Percentiles rank a stretch among this genome's conserved stretches.
These are phyloP conservation scores for Drosophila kohkoa DNA, from an alignment of 1,140 invertebrate species.

Conservation along the genomic window DNA sequence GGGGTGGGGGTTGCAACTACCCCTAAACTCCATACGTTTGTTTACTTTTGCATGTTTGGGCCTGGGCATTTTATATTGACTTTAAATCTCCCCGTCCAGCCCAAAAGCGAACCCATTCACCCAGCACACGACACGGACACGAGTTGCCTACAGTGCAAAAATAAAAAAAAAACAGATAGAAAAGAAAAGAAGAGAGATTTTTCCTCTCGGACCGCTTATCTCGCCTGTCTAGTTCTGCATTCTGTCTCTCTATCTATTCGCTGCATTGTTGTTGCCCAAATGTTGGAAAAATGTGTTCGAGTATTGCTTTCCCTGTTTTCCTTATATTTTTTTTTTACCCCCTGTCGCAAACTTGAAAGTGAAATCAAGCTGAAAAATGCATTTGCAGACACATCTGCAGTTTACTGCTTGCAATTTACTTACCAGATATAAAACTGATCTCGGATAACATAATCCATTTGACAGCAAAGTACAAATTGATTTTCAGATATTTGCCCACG, in stretches of 20 bases:
- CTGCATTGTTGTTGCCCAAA: conserved; percentile 74
- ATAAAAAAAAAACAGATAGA: neutral
- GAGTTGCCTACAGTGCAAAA: conserved; percentile 17
- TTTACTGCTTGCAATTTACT: conserved; percentile 79
- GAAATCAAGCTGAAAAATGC: conserved; percentile 84
- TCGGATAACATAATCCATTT: conserved; percentile 96
- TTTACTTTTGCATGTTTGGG: conserved; percentile 43
- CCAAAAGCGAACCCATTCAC: neutral
- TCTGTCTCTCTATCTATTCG: conserved; percentile 32
- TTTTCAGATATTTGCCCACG: conserved; percentile 90
- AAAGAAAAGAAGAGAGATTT: conserved; percentile 24
- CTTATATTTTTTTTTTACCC: neutral
- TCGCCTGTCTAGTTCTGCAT: conserved; percentile 35
- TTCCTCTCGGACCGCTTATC: conserved; percentile 31
- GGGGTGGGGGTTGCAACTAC: conserved; percentile 35
- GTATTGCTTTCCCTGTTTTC: conserved; percentile 6
- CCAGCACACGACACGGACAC: neutral
- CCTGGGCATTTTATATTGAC: conserved; percentile 73
- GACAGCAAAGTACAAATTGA: conserved; percentile 93
- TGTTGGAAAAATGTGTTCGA: conserved; percentile 71
- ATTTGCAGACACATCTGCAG: conserved; percentile 71
- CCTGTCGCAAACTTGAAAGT: conserved; percentile 70
- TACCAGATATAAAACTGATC: conserved; percentile 92
- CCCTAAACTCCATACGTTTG: conserved; percentile 42
- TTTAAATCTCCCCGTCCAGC: conserved; percentile 27